Conservation (phyloP, 2,888 invertebrate species). For the Cylloceria caligata region DNA sequence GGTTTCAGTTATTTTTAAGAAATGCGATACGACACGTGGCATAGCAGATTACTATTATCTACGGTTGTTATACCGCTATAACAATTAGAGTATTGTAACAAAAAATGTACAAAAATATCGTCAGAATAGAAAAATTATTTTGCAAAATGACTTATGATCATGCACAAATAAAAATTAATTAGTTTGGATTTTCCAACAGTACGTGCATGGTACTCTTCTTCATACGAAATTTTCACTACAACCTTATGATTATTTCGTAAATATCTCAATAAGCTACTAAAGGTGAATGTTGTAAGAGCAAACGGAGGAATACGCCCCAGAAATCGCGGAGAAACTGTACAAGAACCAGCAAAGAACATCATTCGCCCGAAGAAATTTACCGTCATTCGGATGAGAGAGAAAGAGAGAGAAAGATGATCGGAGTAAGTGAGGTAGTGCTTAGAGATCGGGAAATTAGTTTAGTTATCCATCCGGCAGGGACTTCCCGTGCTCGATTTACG, state of each 20-base stretch:
- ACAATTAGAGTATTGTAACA: background rate
- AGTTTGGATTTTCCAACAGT: background rate
- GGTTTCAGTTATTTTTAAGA: background rate
- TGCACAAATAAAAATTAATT: background rate
- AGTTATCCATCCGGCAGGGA: slow-evolving; percentile 82
- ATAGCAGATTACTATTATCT: too few species aligned
- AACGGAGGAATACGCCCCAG: slow-evolving; percentile 15
- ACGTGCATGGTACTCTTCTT: background rate
- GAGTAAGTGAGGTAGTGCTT: slow-evolving; percentile 76
- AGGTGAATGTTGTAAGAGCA: slow-evolving; percentile 17
- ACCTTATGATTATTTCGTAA: slow-evolving; percentile 24
- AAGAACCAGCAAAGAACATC: slow-evolving; percentile 75
- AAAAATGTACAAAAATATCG: background rate
- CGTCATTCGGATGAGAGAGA: slow-evolving; percentile 37
- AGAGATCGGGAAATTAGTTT: slow-evolving; percentile 80
- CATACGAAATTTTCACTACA: background rate
- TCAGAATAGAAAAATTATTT: too few species aligned
- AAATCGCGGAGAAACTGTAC: slow-evolving; percentile 16
- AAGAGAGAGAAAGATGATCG: slow-evolving; percentile 51
- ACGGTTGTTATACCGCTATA: background rate
- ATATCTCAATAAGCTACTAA: slow-evolving; percentile 41
- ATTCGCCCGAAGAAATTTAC: slow-evolving; percentile 72
- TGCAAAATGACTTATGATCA: too few species aligned
- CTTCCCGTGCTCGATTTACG: slow-evolving; percentile 71
- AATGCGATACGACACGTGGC: too few species aligned